phyloP scores from a whole-genome alignment of 2,797 vertebrate genomes.

The Rhinatrema bivittatum region DNA sequence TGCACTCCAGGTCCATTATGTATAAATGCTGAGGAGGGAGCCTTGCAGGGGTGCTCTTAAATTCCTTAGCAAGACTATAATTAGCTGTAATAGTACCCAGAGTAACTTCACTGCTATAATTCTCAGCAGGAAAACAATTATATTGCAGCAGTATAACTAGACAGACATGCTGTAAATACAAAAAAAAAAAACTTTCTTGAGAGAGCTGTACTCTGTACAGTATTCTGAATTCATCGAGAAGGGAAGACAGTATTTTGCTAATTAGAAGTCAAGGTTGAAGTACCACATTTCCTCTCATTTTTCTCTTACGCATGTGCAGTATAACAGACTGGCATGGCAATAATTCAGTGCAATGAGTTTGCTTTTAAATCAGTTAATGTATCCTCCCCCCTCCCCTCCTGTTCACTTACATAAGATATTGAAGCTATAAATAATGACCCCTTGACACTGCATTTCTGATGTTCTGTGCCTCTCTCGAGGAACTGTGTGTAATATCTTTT shows the following conservation, averaged over 20 bases:
- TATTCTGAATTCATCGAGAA: conserved; percentile 52
- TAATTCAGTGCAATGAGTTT: no score
- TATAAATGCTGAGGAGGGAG: conserved; percentile 19
- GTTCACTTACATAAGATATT: no score
- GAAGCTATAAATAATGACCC: no score
- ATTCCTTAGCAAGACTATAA: conserved; percentile 52
- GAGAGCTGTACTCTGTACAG: conserved; percentile 46
- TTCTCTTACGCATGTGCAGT: no score
- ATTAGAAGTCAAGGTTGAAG: conserved; percentile 35
- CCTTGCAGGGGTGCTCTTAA: conserved; percentile 43
- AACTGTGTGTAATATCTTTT: no score
- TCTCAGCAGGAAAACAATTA: conserved; percentile 68
- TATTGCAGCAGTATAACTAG: conserved; percentile 49
- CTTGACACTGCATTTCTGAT: no score
- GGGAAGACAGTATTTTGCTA: conserved; percentile 31
- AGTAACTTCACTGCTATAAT: conserved; percentile 58
- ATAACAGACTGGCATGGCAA: no score
- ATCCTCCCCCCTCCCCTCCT: no score
- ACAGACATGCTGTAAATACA: conserved; percentile 61
- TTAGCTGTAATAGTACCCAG: conserved; percentile 58
- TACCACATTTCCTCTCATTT: not conserved
- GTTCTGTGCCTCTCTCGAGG: no score
- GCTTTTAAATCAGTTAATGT: no score
- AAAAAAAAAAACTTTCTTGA: conserved; percentile 54
- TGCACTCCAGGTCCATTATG: conserved; percentile 17